Evolutionary conservation across 2,888 invertebrate genomes (phyloP), one percentile per base, ranked within the genome.

Genomic region (Drosophila emarginata): DNA sequence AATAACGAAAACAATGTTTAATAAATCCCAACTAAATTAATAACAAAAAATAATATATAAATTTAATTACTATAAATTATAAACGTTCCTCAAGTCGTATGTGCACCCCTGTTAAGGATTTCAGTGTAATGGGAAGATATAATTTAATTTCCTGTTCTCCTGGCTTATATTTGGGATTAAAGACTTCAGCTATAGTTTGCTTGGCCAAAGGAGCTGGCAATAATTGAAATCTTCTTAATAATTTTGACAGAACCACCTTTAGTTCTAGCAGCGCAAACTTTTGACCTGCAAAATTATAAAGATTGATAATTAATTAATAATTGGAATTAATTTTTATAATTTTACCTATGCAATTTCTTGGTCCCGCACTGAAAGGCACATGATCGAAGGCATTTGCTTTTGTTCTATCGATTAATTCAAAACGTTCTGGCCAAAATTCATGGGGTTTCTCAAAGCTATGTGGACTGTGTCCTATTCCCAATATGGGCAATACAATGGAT

Each of bases 341-440:
- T 45, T 9, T 28, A 83, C 90, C 91, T 67, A 90, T 79, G 39
- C 90, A 90, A 68, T 94, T 94, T 61, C 94, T 92, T 0, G 94
- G 93, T 0, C 94, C 94, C 15, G 94, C 94, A 79, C 94, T 94
- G 64, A 95, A 95, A 0, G 94, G 93, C 4, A 94, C 89, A 91
- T 93, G 94, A 18, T 92, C 91, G 77, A 93, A 94, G 0, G 93
- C 92, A 78, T 92, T 80, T 0, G 77, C 67, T 2, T 76, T 45
- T 1, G 61, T 64, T 2, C 74, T 73, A 6, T 76, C 61, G 1
- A 66, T 40, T 0, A 57, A 6, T 18, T 78, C 76, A 64, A 90
- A 91, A n/a, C 90, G 88, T 58, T 94, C 94, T 0, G 94, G 94
- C 12, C 79, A 74, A 67, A 91, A 90, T 23, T 82, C 80, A 36